Evolutionary conservation across 2,888 invertebrate genomes (phyloP).

Genomic region (Schrankia costaestrigalis): DNA sequence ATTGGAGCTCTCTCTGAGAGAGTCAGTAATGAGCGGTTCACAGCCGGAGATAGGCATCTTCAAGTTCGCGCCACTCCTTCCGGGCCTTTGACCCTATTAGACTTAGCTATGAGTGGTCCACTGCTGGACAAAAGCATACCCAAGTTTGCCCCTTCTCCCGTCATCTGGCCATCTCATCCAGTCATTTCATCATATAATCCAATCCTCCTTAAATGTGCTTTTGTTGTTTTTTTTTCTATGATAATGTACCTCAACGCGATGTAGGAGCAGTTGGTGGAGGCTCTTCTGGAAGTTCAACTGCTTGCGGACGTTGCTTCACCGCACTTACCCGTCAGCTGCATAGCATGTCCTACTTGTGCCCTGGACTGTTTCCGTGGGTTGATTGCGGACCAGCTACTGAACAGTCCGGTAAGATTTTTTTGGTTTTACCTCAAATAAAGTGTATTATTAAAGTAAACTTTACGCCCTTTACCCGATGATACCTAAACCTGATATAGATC

Average conservation of each 20-base stretch:
- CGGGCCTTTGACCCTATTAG: too few relatives aligned
- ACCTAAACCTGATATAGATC: too few relatives aligned
- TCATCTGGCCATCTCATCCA: too few relatives aligned
- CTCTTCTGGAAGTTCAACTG: constrained; percentile 41
- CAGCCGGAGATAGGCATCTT: too few relatives aligned
- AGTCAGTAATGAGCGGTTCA: too few relatives aligned
- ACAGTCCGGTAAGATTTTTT: constrained; percentile 79
- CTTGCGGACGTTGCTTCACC: constrained; percentile 82
- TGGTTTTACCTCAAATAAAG: not conserved
- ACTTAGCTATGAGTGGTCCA: too few relatives aligned
- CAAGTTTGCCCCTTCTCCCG: too few relatives aligned
- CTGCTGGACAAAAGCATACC: too few relatives aligned
- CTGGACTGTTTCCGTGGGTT: constrained; percentile 93
- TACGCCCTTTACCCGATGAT: too few relatives aligned
- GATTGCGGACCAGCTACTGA: constrained; percentile 93
- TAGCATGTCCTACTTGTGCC: constrained; percentile 91
- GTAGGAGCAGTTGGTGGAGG: constrained; percentile 59
- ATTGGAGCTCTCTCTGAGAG: too few relatives aligned
- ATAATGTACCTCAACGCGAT: constrained; percentile 9
- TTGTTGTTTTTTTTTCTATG: constrained; percentile 4
- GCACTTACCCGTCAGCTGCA: constrained; percentile 83
- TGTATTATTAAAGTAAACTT: not conserved
- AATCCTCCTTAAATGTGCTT: not conserved
- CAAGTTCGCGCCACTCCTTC: too few relatives aligned
- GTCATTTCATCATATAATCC: too few relatives aligned